Evolutionary conservation across 92 coral and sea anemone species (phyloP).

Genomic region (Phenganax marumi): DNA sequence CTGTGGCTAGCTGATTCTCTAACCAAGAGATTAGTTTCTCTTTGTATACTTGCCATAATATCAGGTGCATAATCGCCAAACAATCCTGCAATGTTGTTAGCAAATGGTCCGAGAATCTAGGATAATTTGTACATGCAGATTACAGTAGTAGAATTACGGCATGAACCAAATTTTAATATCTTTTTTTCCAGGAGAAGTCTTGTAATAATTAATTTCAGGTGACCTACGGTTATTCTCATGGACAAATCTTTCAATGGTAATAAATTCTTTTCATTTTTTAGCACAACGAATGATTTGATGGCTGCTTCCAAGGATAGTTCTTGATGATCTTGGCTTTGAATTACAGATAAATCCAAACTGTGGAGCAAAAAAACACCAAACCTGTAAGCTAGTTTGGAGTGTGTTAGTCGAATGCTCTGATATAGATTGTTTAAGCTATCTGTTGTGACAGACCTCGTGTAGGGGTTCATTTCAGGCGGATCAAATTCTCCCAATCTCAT

Average conservation of each 20-base stretch:
- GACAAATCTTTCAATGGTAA: conserved; percentile 48
- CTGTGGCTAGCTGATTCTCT: too few species aligned
- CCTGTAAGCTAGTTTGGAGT: neutral
- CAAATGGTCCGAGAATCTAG: conserved; percentile 56
- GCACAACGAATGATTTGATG: conserved; percentile 52
- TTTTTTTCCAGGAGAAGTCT: neutral
- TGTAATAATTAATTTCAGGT: neutral
- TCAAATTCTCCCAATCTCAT: conserved; percentile 63
- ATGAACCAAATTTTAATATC: neutral
- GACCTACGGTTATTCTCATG: conserved; percentile 44
- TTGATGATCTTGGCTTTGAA: conserved; percentile 47
- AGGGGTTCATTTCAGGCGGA: conserved; percentile 56
- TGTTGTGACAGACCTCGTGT: conserved; percentile 31
- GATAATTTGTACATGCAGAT: neutral
- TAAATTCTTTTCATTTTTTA: conserved; percentile 41
- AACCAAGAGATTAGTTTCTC: neutral
- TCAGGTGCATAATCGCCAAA: conserved; percentile 54
- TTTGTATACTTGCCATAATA: conserved; percentile 38
- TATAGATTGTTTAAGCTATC: neutral
- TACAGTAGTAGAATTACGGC: too few species aligned
- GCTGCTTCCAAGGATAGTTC: conserved; percentile 47
- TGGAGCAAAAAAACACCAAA: too few species aligned
- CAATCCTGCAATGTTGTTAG: conserved; percentile 41
- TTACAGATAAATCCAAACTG: conserved; percentile 45
- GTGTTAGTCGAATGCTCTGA: neutral